Conservation (phyloP, 2,113 vertebrate genomes). For the Callaeas wilsoni region DNA sequence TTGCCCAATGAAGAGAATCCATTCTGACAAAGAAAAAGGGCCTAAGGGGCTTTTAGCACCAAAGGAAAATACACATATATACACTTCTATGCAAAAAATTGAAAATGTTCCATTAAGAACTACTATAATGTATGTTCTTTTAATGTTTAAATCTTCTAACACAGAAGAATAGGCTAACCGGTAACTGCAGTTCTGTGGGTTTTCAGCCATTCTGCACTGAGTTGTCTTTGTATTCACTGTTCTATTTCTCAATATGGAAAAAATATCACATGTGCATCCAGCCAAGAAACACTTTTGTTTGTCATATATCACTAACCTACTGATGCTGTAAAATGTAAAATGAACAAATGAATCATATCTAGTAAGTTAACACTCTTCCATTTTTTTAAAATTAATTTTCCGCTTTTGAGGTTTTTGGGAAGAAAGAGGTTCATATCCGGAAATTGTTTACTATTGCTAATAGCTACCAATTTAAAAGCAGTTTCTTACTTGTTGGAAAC, state of each 20-base stretch:
- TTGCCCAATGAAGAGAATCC: not conserved
- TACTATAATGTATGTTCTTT: not conserved
- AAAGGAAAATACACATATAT: not conserved
- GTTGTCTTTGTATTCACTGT: not conserved
- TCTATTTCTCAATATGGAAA: not conserved
- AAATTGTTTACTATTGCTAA: not conserved
- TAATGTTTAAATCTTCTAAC: not conserved
- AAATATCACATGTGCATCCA: not conserved
- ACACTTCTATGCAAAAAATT: not conserved
- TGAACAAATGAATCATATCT: not conserved
- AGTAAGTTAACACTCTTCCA: not conserved
- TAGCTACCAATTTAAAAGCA: not conserved
- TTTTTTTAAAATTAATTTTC: accelerated
- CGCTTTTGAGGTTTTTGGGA: not conserved
- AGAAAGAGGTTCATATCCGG: not conserved
- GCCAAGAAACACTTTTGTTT: not conserved
- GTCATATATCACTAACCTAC: not conserved
- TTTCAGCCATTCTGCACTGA: not conserved
- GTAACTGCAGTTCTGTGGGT: not conserved
- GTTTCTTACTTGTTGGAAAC: not conserved
- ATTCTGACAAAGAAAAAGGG: not conserved
- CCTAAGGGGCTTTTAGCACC: not conserved
- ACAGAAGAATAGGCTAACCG: not conserved
- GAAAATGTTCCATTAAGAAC: not conserved
- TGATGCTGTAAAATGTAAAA: not conserved